These are phyloP conservation scores for Eurypyga helias DNA, from an alignment of 2,113 vertebrate genomes.

Conservation along the genomic window DNA sequence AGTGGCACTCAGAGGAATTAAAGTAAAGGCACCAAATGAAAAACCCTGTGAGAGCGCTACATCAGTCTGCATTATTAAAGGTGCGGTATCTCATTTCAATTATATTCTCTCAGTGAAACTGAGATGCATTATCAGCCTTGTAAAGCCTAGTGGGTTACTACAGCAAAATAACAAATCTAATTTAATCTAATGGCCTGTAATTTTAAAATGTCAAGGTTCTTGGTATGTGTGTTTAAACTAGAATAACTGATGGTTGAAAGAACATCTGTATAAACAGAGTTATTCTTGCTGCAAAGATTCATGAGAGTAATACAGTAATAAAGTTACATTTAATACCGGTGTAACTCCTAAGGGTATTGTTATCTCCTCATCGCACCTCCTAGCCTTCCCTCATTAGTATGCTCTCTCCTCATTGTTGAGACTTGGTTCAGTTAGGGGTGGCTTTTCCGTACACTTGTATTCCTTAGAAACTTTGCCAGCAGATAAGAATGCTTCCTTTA, in stretches of 20 bases:
- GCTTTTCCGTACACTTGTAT: constrained; percentile 64
- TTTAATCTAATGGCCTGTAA: constrained; percentile 13
- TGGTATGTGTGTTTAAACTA: not conserved
- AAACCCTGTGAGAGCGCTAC: not conserved
- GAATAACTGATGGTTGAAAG: constrained; percentile 28
- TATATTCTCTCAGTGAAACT: constrained; percentile 67
- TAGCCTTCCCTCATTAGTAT: constrained; percentile 66
- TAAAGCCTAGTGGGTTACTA: constrained; percentile 22
- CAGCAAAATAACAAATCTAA: constrained; percentile 11
- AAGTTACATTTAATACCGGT: constrained; percentile 31
- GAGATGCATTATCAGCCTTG: constrained; percentile 52
- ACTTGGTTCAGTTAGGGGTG: constrained; percentile 61
- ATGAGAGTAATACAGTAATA: constrained; percentile 38
- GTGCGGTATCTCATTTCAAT: constrained; percentile 73
- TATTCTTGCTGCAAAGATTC: constrained; percentile 53
- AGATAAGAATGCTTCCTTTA: constrained; percentile 66
- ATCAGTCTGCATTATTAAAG: constrained; percentile 79
- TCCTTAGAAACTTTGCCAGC: constrained; percentile 64
- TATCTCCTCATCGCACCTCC: constrained; percentile 65
- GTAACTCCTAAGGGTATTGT: constrained; percentile 48
- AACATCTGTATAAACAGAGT: constrained; percentile 53
- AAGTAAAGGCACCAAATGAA: constrained; percentile 23
- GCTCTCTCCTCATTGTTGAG: constrained; percentile 58
- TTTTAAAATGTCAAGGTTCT: constrained; percentile 66
- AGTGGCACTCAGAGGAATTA: constrained; percentile 1